Evolutionary conservation across 1,140 invertebrate genomes (phyloP), one percentile per base, ranked within the genome.

Genomic region (Cotesia chilonis): DNA sequence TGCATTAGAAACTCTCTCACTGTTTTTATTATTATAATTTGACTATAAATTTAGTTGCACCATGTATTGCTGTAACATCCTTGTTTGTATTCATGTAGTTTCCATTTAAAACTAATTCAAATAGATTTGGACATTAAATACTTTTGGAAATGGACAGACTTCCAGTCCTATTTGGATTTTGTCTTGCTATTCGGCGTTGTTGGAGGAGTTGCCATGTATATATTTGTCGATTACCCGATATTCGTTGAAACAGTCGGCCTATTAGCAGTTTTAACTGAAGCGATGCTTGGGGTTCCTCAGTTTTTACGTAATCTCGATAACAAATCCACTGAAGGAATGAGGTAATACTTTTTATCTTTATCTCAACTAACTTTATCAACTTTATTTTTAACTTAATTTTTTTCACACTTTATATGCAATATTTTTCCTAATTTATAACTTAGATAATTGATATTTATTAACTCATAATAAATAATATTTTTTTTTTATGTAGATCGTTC

Each of bases 131-230:
- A 97, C 81, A 88, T 90, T 78, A 92, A 92, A 80, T 94, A 95
- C 88, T 99, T 99, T 90, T 99, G 98, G 98, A 94, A 95, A 82
- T 99, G 98, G 98, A 98, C 96, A 71, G 97, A 99, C 87, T 98
- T 99, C 83, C 92, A 94, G 82, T 98, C 96, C 59, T 99, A 99
- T 81, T 80, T 99, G 73, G 94, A 98, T 81, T 99, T 96, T 82
- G 92, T 98, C 88, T 85, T 95, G 61, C 88, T 94, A 1, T 97
- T 99, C 85, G 93, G 94, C 67, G 90, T 94, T 14, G 82, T 94
- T 4, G 91, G 94, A 28, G 94, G 95, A 51, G 83, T 95, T 17
- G 80, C 98, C 37, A 98, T 96, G 82, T 98, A 96, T 86, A 80
- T 98, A 54, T 91, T 99, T 81, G 89, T 96, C 68, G 91, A 94